Percentiles rank a stretch among this genome's conserved stretches.
phyloP scores from a whole-genome alignment of 2,113 vertebrate species.

The Takifugu bimaculatus region DNA sequence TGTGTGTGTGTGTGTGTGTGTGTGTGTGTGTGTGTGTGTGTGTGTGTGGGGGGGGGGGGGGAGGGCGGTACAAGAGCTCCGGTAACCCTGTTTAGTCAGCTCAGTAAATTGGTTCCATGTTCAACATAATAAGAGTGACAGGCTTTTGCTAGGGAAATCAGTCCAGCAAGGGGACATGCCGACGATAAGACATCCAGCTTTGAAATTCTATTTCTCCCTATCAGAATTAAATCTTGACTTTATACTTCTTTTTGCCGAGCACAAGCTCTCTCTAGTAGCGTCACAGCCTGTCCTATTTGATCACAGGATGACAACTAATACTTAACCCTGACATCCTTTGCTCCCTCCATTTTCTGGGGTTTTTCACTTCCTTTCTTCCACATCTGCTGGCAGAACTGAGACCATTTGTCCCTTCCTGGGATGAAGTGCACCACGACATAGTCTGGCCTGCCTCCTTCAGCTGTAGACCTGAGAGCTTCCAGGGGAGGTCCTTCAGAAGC shows the following conservation, averaged over 20 bases:
- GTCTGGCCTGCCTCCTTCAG: slow-evolving; percentile 34
- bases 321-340: slow-evolving; percentile 79
- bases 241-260: slow-evolving; percentile 94
- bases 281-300: slow-evolving; percentile 83
- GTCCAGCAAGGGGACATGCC: slow-evolving; percentile 95
- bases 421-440: slow-evolving; percentile 42
- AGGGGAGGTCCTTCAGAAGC: not conserved
- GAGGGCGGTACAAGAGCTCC: slow-evolving; percentile 81
- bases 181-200: slow-evolving; percentile 98
- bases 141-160: slow-evolving; percentile 99
- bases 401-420: slow-evolving; percentile 59
- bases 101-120: slow-evolving; percentile 99
- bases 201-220: slow-evolving; percentile 99
- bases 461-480: slow-evolving; percentile 20
- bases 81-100: slow-evolving; percentile 94
- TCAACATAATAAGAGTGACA: slow-evolving; percentile 98
- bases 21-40: no score
- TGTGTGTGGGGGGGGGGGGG: slow-evolving; percentile 11
- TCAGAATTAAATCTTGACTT: slow-evolving; percentile 99
- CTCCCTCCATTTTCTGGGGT: slow-evolving; percentile 64
- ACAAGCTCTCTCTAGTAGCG: slow-evolving; percentile 81
- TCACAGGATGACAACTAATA: slow-evolving; percentile 91
- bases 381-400: slow-evolving; percentile 89
- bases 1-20: no score
- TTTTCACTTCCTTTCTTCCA: slow-evolving; percentile 63